Evolutionary conservation across 2,797 vertebrate species (phyloP), one percentile per base, ranked within the genome.

Genomic region (Myotis vivesi): DNA sequence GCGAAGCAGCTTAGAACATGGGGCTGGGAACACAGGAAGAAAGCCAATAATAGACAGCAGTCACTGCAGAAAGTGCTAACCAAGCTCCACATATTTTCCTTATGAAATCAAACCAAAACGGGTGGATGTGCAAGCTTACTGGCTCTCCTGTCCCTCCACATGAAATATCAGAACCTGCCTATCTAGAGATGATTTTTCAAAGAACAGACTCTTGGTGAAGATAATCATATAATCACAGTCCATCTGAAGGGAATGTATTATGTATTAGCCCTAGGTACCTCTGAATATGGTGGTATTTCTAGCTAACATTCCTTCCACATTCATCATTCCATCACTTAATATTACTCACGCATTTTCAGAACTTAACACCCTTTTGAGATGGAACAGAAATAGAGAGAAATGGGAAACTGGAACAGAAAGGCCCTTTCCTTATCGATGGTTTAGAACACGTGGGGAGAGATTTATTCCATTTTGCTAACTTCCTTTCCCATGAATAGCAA

Each of bases 401-500:
- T 23, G 62, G 59, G 82, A 95, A 88, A 71, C 10, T 15, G 22
- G 44, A 91, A 77, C 22, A 28, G 69, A 91, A 91, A 97, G 44
- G 9, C 30, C 73, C 51, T 23, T 84, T 82, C 79, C 73, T 95
- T 81, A 55, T 4, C 36, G 68, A 90, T 8, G 83, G 36, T 49
- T 90, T 36, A 88, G 75, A 94, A 87, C 87, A 87, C 17, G 80
- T 81, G 79, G 66, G 80, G 46, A 96, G 64, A 25, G 90, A 83
- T 88, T 46, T 17, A 79, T 73, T 72, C 68, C 38, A n/a, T 84
- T 69, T n/a, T 84, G 64, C 76, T 88, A 76, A 83, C 59, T 90
- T 69, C 87, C 80, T 81, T 55, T 89, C 93, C 87, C 64, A 85
- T 8, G 57, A 96, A 92, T 51, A 91, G 92, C 64, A 94, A 72